Evolutionary conservation across 1,140 invertebrate species (phyloP), one percentile per base, ranked within the genome.

Genomic region (Meloidogyne chitwoodi): DNA sequence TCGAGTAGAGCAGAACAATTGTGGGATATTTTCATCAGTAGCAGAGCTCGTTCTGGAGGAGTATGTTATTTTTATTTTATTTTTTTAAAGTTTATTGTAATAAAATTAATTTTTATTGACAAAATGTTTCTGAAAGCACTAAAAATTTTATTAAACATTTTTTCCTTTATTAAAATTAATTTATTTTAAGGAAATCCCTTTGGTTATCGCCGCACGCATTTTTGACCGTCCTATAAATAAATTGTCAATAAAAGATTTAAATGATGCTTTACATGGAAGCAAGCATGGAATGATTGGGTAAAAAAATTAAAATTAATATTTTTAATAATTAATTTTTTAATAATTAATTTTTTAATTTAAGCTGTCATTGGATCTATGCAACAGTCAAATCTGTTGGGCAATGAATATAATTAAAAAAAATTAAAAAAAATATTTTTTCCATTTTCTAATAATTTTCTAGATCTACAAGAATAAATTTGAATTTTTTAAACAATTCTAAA

Each of bases 21-120:
- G 4, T 85, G 84, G 84, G 83, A 85, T 64, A 77, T 85, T n/a
- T 85, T 85, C 64, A 83, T 85, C 22, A 83, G 78, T 77, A 85
- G 83, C 62, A 75, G 84, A 26, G 85, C 84, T n/a, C 83, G 84
- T 70, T 87, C 85, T n/a, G 86, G 85, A 16, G 76, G 77, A 24
- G 83, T 84, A 77, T 67, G 85, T 83, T 69, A 12, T 61, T 31
- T 12, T 48, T 14, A 38, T 38, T 38, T 4, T n/a, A n/a, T n/a
- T n/a, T n/a, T n/a, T n/a, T n/a, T n/a, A n/a, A n/a, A n/a, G n/a
- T n/a, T n/a, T n/a, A n/a, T n/a, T n/a, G n/a, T n/a, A n/a, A n/a
- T n/a, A n/a, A n/a, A n/a, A n/a, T n/a, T n/a, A n/a, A n/a, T n/a
- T n/a, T n/a, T n/a, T n/a, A n/a, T n/a, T n/a, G n/a, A n/a, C n/a